Base-by-base conservation (phyloP, 2,888 invertebrate species). In the Nymphalis polychloros region DNA sequence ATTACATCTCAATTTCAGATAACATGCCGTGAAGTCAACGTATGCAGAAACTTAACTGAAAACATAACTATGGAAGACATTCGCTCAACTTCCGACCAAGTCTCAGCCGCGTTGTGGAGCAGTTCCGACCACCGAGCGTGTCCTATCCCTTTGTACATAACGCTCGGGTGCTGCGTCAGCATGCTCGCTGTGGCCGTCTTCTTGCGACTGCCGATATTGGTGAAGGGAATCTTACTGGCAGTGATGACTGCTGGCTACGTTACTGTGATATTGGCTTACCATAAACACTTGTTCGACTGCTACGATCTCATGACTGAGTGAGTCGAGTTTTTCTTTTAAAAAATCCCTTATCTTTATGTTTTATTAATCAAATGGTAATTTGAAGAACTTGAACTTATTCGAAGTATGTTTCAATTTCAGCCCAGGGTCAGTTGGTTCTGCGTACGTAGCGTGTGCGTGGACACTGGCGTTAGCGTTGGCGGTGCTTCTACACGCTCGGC, bases 171-270 rank as follows among this genome's bases (percentile, higher is more conserved):
- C 78, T 95, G 97, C 64, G 93, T 98, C 75, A 96, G 97, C 64
- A 97, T 96, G 89, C 93, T 98, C 68, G 95, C 97, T 0, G 96
- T 97, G 41, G 96, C 97, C 0, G 95, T 97, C 69, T 98, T 98
- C 87, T 93, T 98, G 63, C 93, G 94, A 72, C 93, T 98, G 63
- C 97, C 97, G 10, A 96, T 98, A 75, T 87, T 97, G 73, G 94
- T 97, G 72, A 98, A 98, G 88, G 95, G 96, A 8, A 90, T 95
- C 61, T 92, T 98, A 31, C 93, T 97, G 64, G 86, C 96, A 4
- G 94, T 96, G 68, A 97, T 97, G 95, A 95, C 96, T 5, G 94
- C 95, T 1, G 95, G 97, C 47, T 97, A 97, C 83, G 94, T 96
- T 78, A 90, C 97, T 27, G 94, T 97, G 67, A 96, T 98, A 82